phyloP scores from a whole-genome alignment of 2,113 vertebrate genomes.

The Macrotus californicus region DNA sequence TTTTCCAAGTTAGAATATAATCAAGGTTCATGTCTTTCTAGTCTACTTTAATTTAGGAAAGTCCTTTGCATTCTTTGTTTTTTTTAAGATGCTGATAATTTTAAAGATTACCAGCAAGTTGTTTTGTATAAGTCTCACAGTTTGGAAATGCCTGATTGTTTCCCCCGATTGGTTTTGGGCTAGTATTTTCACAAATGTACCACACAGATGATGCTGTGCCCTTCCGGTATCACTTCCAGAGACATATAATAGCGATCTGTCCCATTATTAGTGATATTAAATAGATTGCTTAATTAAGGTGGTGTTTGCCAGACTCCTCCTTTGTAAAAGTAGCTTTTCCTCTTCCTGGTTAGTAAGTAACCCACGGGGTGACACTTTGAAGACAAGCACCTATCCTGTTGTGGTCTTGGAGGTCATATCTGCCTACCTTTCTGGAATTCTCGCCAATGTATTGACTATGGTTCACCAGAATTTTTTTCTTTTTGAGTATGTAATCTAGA shows the following conservation, averaged over 20 bases:
- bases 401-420: background rate
- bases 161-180: background rate
- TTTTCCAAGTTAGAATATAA: background rate
- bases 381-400: background rate
- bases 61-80: background rate
- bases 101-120: background rate
- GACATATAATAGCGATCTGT: background rate
- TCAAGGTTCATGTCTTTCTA: background rate
- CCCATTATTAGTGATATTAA: background rate
- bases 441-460: background rate
- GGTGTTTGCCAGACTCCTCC: background rate
- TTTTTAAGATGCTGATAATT: background rate
- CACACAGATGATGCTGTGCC: background rate
- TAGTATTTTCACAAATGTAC: background rate
- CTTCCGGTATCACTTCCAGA: background rate
- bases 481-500: background rate
- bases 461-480: background rate
- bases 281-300: background rate
- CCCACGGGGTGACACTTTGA: background rate
- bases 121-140: background rate
- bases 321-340: background rate
- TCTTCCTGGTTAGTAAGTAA: background rate
- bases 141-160: background rate
- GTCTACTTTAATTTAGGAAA: slow-evolving; percentile 19
- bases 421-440: background rate